Percentiles rank a stretch among this genome's conserved stretches.
phyloP scores from a whole-genome alignment of 2,888 invertebrate species.

The Leptinotarsa rubiginosa region DNA sequence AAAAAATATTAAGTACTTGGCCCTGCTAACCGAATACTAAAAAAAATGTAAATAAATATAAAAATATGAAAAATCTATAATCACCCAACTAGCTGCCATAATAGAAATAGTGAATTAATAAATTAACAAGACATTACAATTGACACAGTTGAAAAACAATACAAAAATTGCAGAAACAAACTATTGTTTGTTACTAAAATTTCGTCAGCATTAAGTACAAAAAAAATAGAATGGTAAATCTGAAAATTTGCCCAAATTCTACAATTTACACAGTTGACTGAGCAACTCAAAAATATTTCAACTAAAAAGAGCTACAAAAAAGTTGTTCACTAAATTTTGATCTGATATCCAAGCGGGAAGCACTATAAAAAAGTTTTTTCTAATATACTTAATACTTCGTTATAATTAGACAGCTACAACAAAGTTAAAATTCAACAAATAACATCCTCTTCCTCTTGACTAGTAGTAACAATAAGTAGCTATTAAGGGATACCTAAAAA shows the following conservation, averaged over 20 bases:
- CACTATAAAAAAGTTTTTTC: background rate
- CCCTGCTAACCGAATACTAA: background rate
- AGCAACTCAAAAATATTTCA: background rate
- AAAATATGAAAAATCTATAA: background rate
- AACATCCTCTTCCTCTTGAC: slow-evolving; percentile 1
- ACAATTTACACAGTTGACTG: too few species aligned
- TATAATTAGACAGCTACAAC: background rate
- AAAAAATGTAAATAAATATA: slow-evolving; percentile 6
- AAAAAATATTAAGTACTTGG: background rate
- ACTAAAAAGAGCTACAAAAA: background rate
- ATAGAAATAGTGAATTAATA: background rate
- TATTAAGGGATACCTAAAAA: slow-evolving; percentile 1
- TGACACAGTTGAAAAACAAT: background rate
- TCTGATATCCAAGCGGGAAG: background rate
- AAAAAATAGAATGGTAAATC: background rate
- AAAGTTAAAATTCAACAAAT: background rate
- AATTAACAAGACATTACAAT: background rate
- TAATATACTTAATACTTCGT: background rate
- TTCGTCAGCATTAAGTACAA: background rate
- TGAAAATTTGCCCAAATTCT: background rate
- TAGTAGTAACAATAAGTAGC: slow-evolving; percentile 8
- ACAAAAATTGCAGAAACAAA: background rate
- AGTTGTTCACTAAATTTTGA: background rate
- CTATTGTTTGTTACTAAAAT: too few species aligned
- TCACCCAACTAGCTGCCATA: background rate